Base-by-base conservation (phyloP, 2,797 vertebrate species). In the Mormyrus hasselquistii region DNA sequence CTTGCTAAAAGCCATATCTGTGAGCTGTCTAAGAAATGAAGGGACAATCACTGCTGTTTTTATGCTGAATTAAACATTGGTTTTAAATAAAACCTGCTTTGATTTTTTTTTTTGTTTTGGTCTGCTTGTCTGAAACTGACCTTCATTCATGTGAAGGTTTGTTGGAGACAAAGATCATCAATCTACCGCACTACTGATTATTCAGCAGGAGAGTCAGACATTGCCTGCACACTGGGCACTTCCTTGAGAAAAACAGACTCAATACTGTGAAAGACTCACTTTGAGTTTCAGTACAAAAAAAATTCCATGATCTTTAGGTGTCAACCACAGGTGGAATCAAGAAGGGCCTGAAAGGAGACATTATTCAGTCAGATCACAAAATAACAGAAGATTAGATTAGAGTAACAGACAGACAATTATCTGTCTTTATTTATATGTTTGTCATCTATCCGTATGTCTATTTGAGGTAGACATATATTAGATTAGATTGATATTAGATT, bases 51-150 rank as follows among this genome's bases (percentile, higher is more conserved):
- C 89, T 69, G 89, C 44, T 87, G 57, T 88, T 87, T 89, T 91
- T 92, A 89, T 89, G 87, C 91, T 91, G 90, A 90, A 92, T 88
- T 89, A 93, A 92, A 90, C 59, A 83, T 89, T 90, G 73, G 91
- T 89, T 91, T 85, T 88, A 89, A 92, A 92, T 90, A 76, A 73
- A 89, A 90, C 55, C 12, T 91, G 29, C 16, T 44, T 50, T 52
- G 52, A 50, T 86, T 84, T 87, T 62, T 65, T 65, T 41, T 87
- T 49, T 47, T 47, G 4, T 69, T 22, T 49, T n/a, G 59, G n/a
- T 22, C 25, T 69, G 44, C 5, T n/a, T 89, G 86, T 12, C n/a
- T 89, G 14, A 57, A 41, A 22, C 1, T 3, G 41, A 73, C 47
- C 57, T 57, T 57, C 8, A 29, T 57, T n/a, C 29, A 50, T 9